Conservation (phyloP, 2,888 invertebrate genomes). For the Drosophila eohydei region DNA sequence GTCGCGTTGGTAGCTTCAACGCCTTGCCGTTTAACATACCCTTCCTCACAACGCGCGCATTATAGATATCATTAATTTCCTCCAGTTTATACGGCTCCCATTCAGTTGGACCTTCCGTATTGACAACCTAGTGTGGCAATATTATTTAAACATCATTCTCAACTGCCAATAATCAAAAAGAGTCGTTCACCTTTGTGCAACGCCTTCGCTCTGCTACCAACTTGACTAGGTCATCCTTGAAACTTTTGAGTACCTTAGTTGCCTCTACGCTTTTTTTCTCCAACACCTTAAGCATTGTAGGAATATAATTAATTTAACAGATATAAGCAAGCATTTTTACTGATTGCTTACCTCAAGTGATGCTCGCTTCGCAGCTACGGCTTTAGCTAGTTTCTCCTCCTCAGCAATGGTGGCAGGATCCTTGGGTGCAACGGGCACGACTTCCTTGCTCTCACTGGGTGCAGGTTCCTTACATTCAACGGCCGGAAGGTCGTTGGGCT, state of each 20-base stretch:
- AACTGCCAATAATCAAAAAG: too few relatives aligned
- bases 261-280: background rate
- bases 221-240: constrained; percentile 1
- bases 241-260: background rate
- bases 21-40: background rate
- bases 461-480: too few relatives aligned
- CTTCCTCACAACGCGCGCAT: background rate
- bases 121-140: background rate
- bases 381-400: background rate
- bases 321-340: too few relatives aligned
- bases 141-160: too few relatives aligned
- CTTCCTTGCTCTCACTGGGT: too few relatives aligned
- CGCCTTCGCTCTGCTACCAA: background rate
- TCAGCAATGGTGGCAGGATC: background rate
- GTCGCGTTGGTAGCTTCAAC: background rate
- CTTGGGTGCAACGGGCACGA: too few relatives aligned
- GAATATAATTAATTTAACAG: background rate
- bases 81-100: background rate
- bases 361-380: too few relatives aligned
- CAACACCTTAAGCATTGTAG: background rate
- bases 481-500: too few relatives aligned
- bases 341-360: background rate
- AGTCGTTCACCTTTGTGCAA: background rate
- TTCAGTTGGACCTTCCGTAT: background rate
- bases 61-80: background rate